Evolutionary conservation across 1,140 invertebrate species (phyloP).

Genomic region (Ceratosolen solmsi): DNA sequence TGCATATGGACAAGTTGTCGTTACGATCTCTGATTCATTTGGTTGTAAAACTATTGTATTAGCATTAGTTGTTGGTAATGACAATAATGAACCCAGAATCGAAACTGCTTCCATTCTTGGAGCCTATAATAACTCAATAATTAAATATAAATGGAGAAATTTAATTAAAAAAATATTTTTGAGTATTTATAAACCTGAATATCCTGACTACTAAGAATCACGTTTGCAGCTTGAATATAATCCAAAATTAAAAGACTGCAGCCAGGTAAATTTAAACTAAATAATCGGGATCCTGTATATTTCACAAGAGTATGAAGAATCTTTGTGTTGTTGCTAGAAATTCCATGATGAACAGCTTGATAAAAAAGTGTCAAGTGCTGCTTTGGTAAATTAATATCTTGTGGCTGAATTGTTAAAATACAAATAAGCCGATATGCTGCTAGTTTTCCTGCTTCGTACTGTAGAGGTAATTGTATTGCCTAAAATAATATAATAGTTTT

Average conservation of each 20-base stretch:
- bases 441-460: slow-evolving; percentile 80
- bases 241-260: slow-evolving; percentile 90
- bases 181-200: slow-evolving; percentile 74
- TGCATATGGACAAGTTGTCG: slow-evolving; percentile 83
- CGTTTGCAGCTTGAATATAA: slow-evolving; percentile 91
- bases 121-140: slow-evolving; percentile 73
- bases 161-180: slow-evolving; percentile 21
- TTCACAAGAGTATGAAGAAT: slow-evolving; percentile 79
- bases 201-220: slow-evolving; percentile 87
- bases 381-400: slow-evolving; percentile 75
- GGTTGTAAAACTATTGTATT: slow-evolving; percentile 89
- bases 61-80: slow-evolving; percentile 84
- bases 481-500: no score
- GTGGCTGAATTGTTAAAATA: slow-evolving; percentile 76
- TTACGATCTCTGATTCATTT: slow-evolving; percentile 78
- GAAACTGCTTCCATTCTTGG: slow-evolving; percentile 94
- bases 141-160: slow-evolving; percentile 27
- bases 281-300: slow-evolving; percentile 85
- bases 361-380: slow-evolving; percentile 92
- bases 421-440: slow-evolving; percentile 82
- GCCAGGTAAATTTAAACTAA: slow-evolving; percentile 91
- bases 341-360: slow-evolving; percentile 87
- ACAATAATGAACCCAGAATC: slow-evolving; percentile 89
- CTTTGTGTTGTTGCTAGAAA: slow-evolving; percentile 70
- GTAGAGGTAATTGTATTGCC: slow-evolving; percentile 77